Evolutionary conservation across 2,888 invertebrate genomes (phyloP), one percentile per base, ranked within the genome.

Genomic region (Parnassius orleans): DNA sequence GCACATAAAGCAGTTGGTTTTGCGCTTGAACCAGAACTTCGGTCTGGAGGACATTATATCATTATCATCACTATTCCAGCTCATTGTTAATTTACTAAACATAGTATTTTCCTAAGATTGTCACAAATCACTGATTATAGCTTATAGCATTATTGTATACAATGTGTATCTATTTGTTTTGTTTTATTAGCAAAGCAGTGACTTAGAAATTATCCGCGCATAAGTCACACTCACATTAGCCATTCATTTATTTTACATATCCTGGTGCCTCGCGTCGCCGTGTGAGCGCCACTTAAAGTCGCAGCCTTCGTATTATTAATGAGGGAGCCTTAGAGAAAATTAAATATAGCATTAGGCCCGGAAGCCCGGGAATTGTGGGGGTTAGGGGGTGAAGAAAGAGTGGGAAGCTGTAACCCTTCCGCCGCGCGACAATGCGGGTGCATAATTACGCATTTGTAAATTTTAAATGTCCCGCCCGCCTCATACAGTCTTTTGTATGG

Each of bases 381-480:
- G 68, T 58, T 69, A 74, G 72, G 74, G 75, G 76, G 77, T n/a
- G 77, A 77, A 77, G 74, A 78, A 67, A 67, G 70, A 71, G 71
- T 42, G 61, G 78, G 77, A 75, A 75, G 65, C 70, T 71, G 73
- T 74, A 74, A 81, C 89, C 87, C 90, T 90, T 87, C 87, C 87
- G 79, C 78, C 78, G 80, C 83, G 84, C 89, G 89, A 90, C 90
- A 90, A 90, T 90, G 87, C 90, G 90, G 90, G 90, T 87, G 90
- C 90, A 90, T 91, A 91, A 91, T 90, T 90, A 91, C 90, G 90
- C 90, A 90, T 91, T 90, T 91, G 90, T 91, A 90, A 87, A 91
- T 91, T 90, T 90, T 90, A 90, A 90, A 91, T 90, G 90, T 86
- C 76, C 86, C 87, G 84, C 87, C 87, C 86, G 85, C 86, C 83